Evolutionary conservation across 2,888 invertebrate genomes (phyloP), one percentile per base, ranked within the genome.

Genomic region (Isotomurus palustris): DNA sequence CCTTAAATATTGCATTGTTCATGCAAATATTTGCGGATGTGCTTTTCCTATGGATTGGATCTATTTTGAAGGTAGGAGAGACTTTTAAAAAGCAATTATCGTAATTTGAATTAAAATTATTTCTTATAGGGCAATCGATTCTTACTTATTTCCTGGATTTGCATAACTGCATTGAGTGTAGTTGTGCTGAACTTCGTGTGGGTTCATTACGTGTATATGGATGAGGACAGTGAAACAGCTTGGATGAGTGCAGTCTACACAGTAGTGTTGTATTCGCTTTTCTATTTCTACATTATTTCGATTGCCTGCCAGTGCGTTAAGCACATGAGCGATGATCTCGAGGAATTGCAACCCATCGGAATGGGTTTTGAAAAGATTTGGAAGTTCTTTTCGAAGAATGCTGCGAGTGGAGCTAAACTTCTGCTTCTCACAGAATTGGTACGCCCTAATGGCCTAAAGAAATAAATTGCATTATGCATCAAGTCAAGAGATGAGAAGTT

Each of bases 261-360:
- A 3, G 57, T 65, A 6, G 55, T 60, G 6, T 53, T 65, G 35
- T 65, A 65, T 51, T 49, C 62, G 2, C 25, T 62, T 14, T 61
- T 64, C 41, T 64, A 64, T 32, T 48, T 57, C n/a, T 61, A 61
- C 45, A 51, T 64, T 12, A 58, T 65, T 38, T 60, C 53, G 28
- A 55, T 65, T 17, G 65, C 60, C n/a, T 49, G 44, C 36, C 65
- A 65, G 36, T 60, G 60, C 24, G 47, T 65, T 1, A 58, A 56
- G 2, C 58, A 63, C 48, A 28, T 66, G 40, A 60, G 59, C 41
- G 63, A 63, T 12, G 53, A 66, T 50, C 44, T 66, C 40, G 63
- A 66, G 48, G 59, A 63, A 36, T 53, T 65, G n/a, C 62, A 65
- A 28, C 67, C 67, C 0, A 63, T 67, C 38, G 67, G 67, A 17